Conservation (phyloP, 2,888 invertebrate genomes). For the Sarcophaga variegata region DNA sequence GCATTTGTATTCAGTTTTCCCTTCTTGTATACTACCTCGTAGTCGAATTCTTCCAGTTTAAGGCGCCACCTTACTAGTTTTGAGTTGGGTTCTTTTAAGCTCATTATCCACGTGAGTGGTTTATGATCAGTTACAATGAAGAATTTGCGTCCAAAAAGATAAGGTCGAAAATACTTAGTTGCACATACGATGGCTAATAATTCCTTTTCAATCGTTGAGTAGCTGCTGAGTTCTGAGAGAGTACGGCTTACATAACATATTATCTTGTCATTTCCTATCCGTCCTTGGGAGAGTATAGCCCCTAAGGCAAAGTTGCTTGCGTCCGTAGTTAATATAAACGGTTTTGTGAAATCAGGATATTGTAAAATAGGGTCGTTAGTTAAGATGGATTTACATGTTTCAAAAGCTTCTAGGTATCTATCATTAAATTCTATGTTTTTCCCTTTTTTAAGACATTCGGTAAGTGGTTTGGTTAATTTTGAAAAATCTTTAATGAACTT, state of each 20-base stretch:
- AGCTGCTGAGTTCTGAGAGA: too few species aligned
- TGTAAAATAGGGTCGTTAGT: not conserved
- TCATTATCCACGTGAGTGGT: conserved; percentile 20
- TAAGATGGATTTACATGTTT: conserved; percentile 62
- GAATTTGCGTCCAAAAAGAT: not conserved
- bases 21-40: conserved; percentile 31
- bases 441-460: conserved; percentile 58
- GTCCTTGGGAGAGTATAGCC: too few species aligned
- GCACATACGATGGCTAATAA: conserved; percentile 14
- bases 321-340: too few species aligned
- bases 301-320: too few species aligned
- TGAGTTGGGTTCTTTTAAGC: conserved; percentile 31
- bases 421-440: conserved; percentile 9
- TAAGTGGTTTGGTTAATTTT: conserved; percentile 51
- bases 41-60: conserved; percentile 34
- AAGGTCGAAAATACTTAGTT: conserved; percentile 19
- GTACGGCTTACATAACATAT: not conserved
- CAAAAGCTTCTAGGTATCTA: conserved; percentile 46
- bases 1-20: not conserved
- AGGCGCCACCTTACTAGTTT: conserved; percentile 32
- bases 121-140: conserved; percentile 30
- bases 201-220: too few species aligned
- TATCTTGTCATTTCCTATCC: not conserved
- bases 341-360: too few species aligned
- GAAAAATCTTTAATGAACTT: conserved; percentile 43